These are phyloP conservation scores for Calliphora vomitoria DNA, from an alignment of 2,888 invertebrate species.

Conservation along the genomic window DNA sequence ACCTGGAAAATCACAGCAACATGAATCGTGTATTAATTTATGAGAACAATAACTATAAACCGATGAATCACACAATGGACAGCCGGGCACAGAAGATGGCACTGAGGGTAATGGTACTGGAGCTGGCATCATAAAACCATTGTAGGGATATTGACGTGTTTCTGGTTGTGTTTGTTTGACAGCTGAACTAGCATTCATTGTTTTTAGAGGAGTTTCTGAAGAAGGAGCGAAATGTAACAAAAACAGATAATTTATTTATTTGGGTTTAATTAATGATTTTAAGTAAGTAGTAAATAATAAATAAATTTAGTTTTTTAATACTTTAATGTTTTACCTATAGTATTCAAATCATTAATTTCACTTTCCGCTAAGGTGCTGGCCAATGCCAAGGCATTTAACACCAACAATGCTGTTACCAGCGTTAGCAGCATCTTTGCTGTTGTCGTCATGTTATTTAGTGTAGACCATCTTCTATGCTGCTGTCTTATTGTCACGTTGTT, in stretches of 20 bases:
- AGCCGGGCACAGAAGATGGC: conserved; percentile 81
- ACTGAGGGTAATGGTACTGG: neutral
- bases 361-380: conserved; percentile 51
- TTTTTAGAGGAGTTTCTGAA: conserved; percentile 4
- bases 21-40: conserved; percentile 90
- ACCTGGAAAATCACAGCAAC: conserved; percentile 87
- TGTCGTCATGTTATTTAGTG: neutral
- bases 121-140: conserved; percentile 48
- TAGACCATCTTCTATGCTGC: conserved; percentile 29
- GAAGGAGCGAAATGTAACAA: neutral
- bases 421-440: conserved; percentile 1
- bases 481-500: conserved; percentile 23
- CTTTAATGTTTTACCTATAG: conserved; percentile 41
- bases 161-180: conserved; percentile 27
- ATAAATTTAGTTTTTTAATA: neutral
- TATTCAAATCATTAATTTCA: conserved; percentile 63
- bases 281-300: no score
- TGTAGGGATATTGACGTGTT: conserved; percentile 56
- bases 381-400: conserved; percentile 28
- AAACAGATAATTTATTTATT: neutral
- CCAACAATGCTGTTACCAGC: conserved; percentile 35
- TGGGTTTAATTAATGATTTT: neutral
- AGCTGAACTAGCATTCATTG: neutral
- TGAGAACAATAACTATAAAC: conserved; percentile 91
- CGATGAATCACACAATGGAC: conserved; percentile 91